phyloP scores from a whole-genome alignment of 2,113 vertebrate genomes.

The Stigmatopora argus region DNA sequence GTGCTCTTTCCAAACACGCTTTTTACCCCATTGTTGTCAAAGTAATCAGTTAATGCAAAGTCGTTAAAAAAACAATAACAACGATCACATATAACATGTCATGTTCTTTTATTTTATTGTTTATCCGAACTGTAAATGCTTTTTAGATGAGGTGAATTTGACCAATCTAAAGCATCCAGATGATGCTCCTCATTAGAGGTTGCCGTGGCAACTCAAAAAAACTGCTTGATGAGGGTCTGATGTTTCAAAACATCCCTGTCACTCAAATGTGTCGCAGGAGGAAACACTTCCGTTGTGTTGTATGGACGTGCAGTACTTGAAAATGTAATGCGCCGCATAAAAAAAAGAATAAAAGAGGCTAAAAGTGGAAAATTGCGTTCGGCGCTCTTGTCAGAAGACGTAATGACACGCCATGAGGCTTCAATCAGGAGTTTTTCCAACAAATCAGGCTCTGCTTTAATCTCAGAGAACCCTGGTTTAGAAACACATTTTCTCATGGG shows the following conservation, averaged over 20 bases:
- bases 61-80: not conserved
- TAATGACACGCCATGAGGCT: conserved; percentile 52
- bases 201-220: conserved; percentile 20
- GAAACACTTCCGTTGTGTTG: not conserved
- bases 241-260: conserved; percentile 20
- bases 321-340: not conserved
- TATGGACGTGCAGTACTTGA: not conserved
- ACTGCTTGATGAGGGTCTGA: not conserved
- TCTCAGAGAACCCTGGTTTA: conserved; percentile 4
- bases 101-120: not conserved
- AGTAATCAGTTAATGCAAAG: not conserved
- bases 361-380: conserved; percentile 12
- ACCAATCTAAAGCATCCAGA: not conserved
- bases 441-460: conserved; percentile 1
- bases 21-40: not conserved
- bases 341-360: not conserved
- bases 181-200: conserved; percentile 10
- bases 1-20: not conserved
- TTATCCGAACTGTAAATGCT: not conserved
- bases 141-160: not conserved
- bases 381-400: conserved; percentile 30
- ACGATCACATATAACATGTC: not conserved
- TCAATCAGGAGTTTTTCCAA: conserved; percentile 51
- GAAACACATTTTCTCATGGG: not conserved
- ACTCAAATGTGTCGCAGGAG: conserved; percentile 16